phyloP scores from a whole-genome alignment of 2,113 vertebrate species.

The Acinonyx jubatus region DNA sequence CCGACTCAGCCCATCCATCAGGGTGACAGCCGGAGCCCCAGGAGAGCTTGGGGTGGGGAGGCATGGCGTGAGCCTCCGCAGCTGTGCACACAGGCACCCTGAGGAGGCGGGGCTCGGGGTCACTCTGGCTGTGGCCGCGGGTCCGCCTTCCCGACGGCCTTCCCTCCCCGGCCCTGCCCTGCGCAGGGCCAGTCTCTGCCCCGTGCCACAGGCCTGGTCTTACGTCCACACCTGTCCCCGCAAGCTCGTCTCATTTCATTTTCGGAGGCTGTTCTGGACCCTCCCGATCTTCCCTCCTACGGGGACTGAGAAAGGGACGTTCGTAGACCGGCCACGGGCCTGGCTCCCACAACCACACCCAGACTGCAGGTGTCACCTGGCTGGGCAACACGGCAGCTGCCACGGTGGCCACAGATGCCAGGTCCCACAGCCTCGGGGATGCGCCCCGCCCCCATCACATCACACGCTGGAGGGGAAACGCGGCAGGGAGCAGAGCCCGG shows the following conservation, averaged over 20 bases:
- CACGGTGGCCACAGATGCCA: not conserved
- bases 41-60: not conserved
- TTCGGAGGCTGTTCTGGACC: not conserved
- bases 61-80: not conserved
- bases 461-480: accelerated
- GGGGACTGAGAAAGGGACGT: not conserved
- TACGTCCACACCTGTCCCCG: accelerated
- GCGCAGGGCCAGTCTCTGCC: accelerated
- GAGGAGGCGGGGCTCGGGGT: not conserved
- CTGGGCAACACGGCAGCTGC: accelerated
- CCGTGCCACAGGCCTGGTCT: accelerated
- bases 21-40: not conserved
- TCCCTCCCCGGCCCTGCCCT: not conserved
- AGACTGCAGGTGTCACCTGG: not conserved
- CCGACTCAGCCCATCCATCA: not conserved
- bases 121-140: not conserved
- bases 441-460: not conserved
- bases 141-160: not conserved
- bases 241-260: too few relatives aligned
- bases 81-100: not conserved
- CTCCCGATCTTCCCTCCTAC: not conserved
- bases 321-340: accelerated
- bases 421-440: not conserved
- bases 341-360: accelerated
- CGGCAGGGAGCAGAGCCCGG: not conserved